Percentiles rank a stretch among this genome's conserved stretches.
These are phyloP conservation scores for Portunus trituberculatus DNA, from an alignment of 1,140 invertebrate species.

Conservation along the genomic window DNA sequence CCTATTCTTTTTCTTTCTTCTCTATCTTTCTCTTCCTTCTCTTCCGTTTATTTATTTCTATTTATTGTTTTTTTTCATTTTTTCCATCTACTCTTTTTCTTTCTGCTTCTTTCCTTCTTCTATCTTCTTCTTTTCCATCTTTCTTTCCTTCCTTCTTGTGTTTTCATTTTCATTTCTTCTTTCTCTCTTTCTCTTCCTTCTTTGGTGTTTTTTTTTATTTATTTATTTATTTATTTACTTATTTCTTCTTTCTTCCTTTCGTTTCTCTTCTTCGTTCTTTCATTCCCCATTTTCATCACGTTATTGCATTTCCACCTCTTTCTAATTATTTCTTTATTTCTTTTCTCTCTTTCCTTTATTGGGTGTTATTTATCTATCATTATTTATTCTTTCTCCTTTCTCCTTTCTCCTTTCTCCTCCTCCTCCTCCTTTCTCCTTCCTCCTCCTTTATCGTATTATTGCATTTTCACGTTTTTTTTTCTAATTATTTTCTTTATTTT, in stretches of 20 bases:
- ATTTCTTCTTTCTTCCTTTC: too few relatives aligned
- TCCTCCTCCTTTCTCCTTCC: background rate
- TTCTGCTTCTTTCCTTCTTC: background rate
- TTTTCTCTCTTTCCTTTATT: background rate
- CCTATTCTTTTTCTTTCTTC: background rate
- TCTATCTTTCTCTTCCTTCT: background rate
- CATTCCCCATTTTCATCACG: background rate
- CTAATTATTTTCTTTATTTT: background rate
- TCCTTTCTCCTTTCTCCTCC: background rate
- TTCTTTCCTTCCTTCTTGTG: background rate
- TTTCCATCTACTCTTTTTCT: background rate
- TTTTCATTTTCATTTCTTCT: background rate
- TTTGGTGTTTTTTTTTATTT: background rate
- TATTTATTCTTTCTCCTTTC: background rate
- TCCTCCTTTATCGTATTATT: background rate
- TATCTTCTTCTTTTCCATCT: background rate
- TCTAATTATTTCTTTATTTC: background rate
- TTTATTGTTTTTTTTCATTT: background rate
- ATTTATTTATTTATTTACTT: background rate
- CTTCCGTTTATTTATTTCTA: background rate
- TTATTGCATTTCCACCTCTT: background rate
- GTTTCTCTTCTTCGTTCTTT: too few relatives aligned
- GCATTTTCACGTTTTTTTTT: background rate
- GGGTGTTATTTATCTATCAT: background rate
- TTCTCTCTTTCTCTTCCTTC: background rate